These are phyloP conservation scores for Melikaiella ostensackeni DNA, from an alignment of 2,888 invertebrate genomes.

Conservation along the genomic window DNA sequence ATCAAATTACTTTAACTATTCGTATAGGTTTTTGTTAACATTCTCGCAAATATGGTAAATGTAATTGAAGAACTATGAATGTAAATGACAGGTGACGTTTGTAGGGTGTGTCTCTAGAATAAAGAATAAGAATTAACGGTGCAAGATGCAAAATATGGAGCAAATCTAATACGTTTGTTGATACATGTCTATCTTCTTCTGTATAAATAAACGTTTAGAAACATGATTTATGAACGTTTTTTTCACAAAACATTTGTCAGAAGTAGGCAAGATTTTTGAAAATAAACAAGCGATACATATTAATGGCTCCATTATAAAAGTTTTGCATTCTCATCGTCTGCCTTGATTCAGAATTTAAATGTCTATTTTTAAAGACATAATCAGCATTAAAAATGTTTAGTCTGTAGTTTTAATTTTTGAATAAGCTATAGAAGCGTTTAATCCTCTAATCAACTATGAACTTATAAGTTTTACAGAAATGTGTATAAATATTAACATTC, in stretches of 20 bases:
- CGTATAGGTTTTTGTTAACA: neutral
- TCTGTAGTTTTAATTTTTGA: too few species aligned
- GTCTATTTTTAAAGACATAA: neutral
- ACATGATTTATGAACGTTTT: conserved; percentile 7
- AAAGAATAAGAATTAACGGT: conserved; percentile 5
- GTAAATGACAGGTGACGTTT: neutral
- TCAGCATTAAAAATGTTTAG: neutral
- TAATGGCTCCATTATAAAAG: neutral
- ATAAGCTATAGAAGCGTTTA: too few species aligned
- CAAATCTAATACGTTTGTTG: neutral
- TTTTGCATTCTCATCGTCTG: neutral
- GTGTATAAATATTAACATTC: too few species aligned
- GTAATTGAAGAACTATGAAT: conserved; percentile 1
- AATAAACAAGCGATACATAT: neutral
- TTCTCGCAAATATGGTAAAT: neutral
- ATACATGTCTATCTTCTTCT: neutral
- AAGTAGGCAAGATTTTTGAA: neutral
- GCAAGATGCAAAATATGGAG: conserved; percentile 19
- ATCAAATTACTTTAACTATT: neutral
- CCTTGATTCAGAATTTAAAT: neutral
- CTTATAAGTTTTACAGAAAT: too few species aligned
- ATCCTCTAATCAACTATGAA: too few species aligned
- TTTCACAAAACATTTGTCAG: neutral
- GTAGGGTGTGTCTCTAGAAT: conserved; percentile 16
- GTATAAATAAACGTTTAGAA: conserved; percentile 4